phyloP scores from a whole-genome alignment of 2,888 invertebrate genomes.

The Strigamia maritima region DNA sequence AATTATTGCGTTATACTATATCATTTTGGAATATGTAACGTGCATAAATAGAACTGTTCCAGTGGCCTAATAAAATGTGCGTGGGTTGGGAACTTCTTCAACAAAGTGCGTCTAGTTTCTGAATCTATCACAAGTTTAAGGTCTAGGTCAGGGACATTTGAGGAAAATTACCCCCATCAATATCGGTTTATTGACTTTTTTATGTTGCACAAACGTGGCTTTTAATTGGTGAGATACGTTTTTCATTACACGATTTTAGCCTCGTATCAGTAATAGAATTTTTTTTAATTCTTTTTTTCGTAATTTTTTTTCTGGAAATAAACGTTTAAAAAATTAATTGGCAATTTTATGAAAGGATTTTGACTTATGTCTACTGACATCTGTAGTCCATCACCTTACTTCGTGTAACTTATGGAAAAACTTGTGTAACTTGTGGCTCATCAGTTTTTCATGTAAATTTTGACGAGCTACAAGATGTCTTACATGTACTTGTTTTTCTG shows the following conservation, averaged over 20 bases:
- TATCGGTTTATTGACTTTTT: neutral
- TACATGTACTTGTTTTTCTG: too few species aligned
- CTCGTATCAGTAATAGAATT: too few species aligned
- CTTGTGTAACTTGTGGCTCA: too few species aligned
- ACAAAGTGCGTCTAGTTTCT: neutral
- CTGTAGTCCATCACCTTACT: too few species aligned
- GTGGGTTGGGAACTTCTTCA: neutral
- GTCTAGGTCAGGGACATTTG: neutral
- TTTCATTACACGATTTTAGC: too few species aligned
- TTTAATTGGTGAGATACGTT: neutral
- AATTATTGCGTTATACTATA: neutral
- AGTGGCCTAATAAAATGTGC: conserved; percentile 21
- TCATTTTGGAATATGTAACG: conserved; percentile 1
- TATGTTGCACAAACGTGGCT: neutral
- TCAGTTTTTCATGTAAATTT: too few species aligned
- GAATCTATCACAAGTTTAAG: neutral
- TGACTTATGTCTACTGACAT: too few species aligned
- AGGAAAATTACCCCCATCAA: neutral
- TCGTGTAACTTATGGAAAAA: too few species aligned
- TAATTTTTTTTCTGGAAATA: too few species aligned
- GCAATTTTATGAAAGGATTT: neutral
- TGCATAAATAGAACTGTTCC: conserved; percentile 17
- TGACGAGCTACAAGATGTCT: too few species aligned
- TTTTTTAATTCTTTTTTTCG: too few species aligned
- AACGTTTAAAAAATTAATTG: neutral